Evolutionary conservation across 1,140 invertebrate genomes (phyloP).

Genomic region (Musca domestica): DNA sequence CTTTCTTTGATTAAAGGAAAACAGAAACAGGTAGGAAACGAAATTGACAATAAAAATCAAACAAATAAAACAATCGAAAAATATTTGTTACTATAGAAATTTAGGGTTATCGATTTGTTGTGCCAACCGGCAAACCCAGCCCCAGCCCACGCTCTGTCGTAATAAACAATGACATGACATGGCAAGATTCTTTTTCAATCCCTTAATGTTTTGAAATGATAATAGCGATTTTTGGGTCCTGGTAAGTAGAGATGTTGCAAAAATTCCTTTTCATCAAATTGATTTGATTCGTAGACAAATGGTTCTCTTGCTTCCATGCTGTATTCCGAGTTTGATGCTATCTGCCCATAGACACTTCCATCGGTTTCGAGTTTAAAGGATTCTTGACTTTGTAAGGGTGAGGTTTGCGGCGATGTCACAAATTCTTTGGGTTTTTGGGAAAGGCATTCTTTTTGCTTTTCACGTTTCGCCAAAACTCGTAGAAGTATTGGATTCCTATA

Average conservation of each 20-base stretch:
- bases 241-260: conserved; percentile 31
- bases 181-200: not conserved
- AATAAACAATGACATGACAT: no score
- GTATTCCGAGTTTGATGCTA: no score
- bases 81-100: conserved; percentile 26
- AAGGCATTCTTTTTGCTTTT: conserved; percentile 13
- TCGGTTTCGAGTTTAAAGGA: no score
- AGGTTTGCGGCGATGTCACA: not conserved
- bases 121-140: no score
- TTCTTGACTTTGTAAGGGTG: not conserved
- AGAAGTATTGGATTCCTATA: conserved; percentile 23
- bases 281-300: conserved; percentile 34
- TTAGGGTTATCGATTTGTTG: conserved; percentile 20
- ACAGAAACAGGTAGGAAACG: not conserved
- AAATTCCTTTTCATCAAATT: conserved; percentile 33
- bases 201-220: conserved; percentile 27
- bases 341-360: no score
- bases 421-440: not conserved
- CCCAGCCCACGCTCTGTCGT: no score
- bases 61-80: conserved; percentile 1
- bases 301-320: not conserved
- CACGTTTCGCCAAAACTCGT: conserved; percentile 7
- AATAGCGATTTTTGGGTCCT: conserved; percentile 39
- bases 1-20: not conserved
- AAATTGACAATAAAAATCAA: not conserved